Evolutionary conservation across 1,140 invertebrate species (phyloP).

Genomic region (Odontomachus brunneus): DNA sequence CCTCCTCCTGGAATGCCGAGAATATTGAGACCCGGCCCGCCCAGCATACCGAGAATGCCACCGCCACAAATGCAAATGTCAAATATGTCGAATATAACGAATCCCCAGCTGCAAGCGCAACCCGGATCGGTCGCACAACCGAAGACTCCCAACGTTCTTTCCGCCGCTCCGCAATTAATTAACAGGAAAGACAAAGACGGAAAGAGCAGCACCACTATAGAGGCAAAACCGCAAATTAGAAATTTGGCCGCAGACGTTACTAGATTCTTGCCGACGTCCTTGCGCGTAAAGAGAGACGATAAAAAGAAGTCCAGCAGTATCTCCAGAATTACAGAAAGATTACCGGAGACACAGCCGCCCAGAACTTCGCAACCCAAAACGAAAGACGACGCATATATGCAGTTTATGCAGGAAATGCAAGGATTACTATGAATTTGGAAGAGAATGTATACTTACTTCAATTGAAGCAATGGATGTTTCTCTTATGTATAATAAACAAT

Average conservation of each 20-base stretch:
- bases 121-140: constrained; percentile 76
- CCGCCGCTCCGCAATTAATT: constrained; percentile 93
- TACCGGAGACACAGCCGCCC: constrained; percentile 82
- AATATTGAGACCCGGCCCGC: constrained; percentile 86
- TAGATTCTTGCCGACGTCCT: constrained; percentile 95
- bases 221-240: constrained; percentile 97
- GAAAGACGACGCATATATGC: constrained; percentile 98
- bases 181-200: constrained; percentile 87
- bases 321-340: constrained; percentile 81
- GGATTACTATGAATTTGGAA: constrained; percentile 89
- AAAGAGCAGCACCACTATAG: constrained; percentile 92
- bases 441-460: constrained; percentile 63
- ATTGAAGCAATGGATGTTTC: neutral
- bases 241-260: constrained; percentile 98
- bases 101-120: constrained; percentile 79
- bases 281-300: constrained; percentile 95
- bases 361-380: constrained; percentile 86
- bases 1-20: constrained; percentile 87
- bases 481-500: too few relatives aligned
- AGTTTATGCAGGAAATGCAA: constrained; percentile 99
- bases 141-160: constrained; percentile 91
- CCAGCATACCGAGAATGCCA: constrained; percentile 85
- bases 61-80: constrained; percentile 85
- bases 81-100: constrained; percentile 73
- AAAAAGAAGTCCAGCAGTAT: constrained; percentile 84